Conservation (phyloP, 2,888 invertebrate species). For the Ditylenchus weischeri region DNA sequence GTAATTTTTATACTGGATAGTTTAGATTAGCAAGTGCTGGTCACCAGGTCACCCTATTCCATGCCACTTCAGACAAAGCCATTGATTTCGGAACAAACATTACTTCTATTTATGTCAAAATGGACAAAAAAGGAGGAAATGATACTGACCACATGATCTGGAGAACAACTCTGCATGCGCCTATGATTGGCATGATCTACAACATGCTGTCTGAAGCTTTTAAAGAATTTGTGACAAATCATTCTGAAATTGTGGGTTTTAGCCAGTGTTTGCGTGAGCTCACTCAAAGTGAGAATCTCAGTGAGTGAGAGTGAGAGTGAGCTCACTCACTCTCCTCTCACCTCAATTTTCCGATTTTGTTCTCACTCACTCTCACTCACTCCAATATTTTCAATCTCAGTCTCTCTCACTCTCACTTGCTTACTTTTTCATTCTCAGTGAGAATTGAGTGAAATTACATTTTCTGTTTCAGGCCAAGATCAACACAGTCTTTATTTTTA, state of each 20-base stretch:
- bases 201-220: not conserved
- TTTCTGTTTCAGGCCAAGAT: too few relatives aligned
- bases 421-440: too few relatives aligned
- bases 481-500: too few relatives aligned
- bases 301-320: too few relatives aligned
- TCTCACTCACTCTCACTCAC: too few relatives aligned
- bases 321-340: too few relatives aligned
- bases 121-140: not conserved
- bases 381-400: too few relatives aligned
- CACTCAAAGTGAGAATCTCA: too few relatives aligned
- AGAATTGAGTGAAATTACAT: too few relatives aligned
- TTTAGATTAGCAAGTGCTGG: constrained; percentile 20
- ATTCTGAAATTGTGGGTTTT: constrained; percentile 18
- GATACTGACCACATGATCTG: constrained; percentile 14
- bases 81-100: constrained; percentile 10
- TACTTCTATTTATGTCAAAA: constrained; percentile 2
- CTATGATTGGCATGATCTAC: constrained; percentile 17
- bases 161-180: constrained; percentile 21
- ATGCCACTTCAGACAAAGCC: not conserved
- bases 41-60: constrained; percentile 18
- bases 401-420: too few relatives aligned
- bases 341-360: too few relatives aligned
- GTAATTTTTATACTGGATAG: not conserved
- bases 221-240: not conserved
- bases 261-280: too few relatives aligned